phyloP scores from a whole-genome alignment of 2,113 vertebrate species.

The Chloropsis cyanopogon region DNA sequence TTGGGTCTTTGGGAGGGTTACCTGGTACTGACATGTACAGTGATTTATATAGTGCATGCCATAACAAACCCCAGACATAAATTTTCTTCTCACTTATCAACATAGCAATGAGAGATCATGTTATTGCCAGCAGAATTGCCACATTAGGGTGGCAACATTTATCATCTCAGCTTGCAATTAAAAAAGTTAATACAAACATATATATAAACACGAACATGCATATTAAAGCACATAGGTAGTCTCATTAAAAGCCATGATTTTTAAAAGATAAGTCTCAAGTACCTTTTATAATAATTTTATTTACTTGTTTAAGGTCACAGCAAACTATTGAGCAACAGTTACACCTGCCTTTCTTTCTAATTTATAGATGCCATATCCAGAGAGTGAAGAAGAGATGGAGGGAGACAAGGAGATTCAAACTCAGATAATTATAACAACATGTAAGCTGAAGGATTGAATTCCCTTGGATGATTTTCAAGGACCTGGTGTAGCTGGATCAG shows the following conservation, averaged over 20 bases:
- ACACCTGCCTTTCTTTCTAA: not conserved
- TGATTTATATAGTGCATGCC: not conserved
- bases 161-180: not conserved
- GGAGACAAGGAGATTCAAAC: not conserved
- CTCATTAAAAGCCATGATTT: not conserved
- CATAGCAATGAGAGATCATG: constrained; percentile 8
- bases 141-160: not conserved
- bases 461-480: not conserved
- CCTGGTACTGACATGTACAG: not conserved
- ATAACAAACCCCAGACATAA: constrained; percentile 3
- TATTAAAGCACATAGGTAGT: not conserved
- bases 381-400: not conserved
- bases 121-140: constrained; percentile 9
- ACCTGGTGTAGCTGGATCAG: not conserved
- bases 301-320: not conserved
- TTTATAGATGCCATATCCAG: not conserved
- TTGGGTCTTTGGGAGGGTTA: not conserved
- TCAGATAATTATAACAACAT: not conserved
- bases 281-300: not conserved
- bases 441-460: not conserved
- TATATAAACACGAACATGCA: not conserved
- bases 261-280: not conserved
- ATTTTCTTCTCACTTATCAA: constrained; percentile 38
- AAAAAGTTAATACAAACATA: not conserved
- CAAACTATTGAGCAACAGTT: not conserved